These are phyloP conservation scores for Myiothlypis coronata DNA, from an alignment of 2,797 vertebrate species.

Conservation along the genomic window DNA sequence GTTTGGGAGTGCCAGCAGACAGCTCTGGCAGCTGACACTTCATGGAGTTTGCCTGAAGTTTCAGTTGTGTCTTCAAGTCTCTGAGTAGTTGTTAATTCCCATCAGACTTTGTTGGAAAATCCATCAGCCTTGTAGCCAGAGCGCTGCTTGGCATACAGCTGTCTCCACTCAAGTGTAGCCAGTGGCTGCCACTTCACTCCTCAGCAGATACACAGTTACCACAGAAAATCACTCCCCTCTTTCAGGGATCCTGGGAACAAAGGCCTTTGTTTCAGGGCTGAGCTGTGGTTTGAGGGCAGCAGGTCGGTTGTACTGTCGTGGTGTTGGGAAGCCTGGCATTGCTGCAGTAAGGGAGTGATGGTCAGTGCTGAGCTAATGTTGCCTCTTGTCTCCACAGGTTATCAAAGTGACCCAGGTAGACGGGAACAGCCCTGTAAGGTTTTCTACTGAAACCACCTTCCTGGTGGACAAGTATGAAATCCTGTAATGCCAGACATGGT, in stretches of 20 bases:
- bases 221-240: neutral
- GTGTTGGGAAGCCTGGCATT: accelerated
- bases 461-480: constrained; percentile 97
- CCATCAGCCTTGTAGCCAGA: neutral
- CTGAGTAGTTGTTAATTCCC: neutral
- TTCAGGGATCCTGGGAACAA: neutral
- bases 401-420: constrained; percentile 92
- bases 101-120: neutral
- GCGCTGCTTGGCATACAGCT: neutral
- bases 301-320: accelerated
- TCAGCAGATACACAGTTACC: neutral
- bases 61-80: neutral
- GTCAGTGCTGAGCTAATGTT: neutral
- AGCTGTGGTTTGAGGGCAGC: neutral
- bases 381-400: constrained; percentile 75
- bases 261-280: neutral
- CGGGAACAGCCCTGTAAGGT: constrained; percentile 86
- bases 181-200: neutral
- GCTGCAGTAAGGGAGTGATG: accelerated
- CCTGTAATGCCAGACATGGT: constrained; percentile 79
- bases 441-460: constrained; percentile 93
- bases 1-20: accelerated
- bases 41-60: neutral
- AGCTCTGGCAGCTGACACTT: neutral
- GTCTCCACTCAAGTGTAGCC: neutral